A percentile compares a stretch with the other conserved stretches of the same genome.
Conservation (phyloP, 2,888 invertebrate species). For the Caenorhabditis afra region DNA sequence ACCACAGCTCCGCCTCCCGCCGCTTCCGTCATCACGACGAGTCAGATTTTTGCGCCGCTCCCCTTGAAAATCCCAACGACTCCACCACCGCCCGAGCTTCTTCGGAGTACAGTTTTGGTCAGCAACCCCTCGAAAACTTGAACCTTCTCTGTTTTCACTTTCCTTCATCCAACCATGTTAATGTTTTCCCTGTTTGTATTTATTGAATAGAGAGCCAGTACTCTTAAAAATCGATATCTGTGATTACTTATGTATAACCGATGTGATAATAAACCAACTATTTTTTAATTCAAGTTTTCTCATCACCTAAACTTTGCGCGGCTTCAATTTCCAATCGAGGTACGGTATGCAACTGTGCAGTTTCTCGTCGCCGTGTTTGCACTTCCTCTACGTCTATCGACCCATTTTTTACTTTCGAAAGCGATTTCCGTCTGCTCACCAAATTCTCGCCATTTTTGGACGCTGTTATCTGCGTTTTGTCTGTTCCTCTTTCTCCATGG, state of each 20-base stretch:
- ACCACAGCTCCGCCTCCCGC: conserved; percentile 12
- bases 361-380: conserved; percentile 21
- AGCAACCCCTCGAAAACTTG: conserved; percentile 51
- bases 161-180: no score
- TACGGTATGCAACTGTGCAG: conserved; percentile 34
- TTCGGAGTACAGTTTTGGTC: conserved; percentile 62
- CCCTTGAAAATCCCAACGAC: conserved; percentile 57
- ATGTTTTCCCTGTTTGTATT: conserved; percentile 26
- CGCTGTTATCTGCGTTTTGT: conserved; percentile 5
- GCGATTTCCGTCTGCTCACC: neutral
- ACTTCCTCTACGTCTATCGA: conserved; percentile 33
- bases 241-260: conserved; percentile 33
- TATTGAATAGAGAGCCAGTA: conserved; percentile 49
- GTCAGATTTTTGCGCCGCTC: conserved; percentile 53
- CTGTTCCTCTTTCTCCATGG: neutral
- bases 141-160: neutral
- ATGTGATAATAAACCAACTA: conserved; percentile 29
- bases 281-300: no score
- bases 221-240: conserved; percentile 47
- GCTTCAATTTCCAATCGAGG: neutral
- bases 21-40: conserved; percentile 64
- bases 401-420: conserved; percentile 2
- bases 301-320: no score
- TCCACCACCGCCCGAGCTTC: conserved; percentile 54
- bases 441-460: neutral